A percentile compares a stretch with the other conserved stretches of the same genome.
These are phyloP conservation scores for Pandion haliaetus DNA, from an alignment of 2,113 vertebrate species.

Conservation along the genomic window DNA sequence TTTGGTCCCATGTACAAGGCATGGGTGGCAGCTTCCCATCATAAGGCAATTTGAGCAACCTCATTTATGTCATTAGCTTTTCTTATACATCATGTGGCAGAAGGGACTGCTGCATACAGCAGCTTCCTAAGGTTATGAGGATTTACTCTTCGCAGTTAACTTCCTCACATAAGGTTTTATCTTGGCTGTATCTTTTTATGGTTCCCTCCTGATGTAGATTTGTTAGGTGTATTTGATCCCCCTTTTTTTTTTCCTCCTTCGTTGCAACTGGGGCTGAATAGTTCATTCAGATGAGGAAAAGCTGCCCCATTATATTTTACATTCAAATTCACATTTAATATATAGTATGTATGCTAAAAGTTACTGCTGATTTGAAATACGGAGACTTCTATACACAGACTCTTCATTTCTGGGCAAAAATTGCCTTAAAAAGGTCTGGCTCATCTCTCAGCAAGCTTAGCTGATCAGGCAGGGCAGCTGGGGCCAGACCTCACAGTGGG, in stretches of 20 bases:
- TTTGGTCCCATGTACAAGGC: accelerated
- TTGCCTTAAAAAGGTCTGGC: neutral
- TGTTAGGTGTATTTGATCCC: neutral
- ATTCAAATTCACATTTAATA: neutral
- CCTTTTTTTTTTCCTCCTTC: neutral
- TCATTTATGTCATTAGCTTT: neutral
- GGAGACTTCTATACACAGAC: neutral
- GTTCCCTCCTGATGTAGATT: neutral
- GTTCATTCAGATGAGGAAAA: neutral
- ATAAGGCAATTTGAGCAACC: neutral
- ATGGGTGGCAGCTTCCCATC: neutral
- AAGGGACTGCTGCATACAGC: neutral
- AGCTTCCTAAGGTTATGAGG: neutral
- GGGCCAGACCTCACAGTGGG: accelerated
- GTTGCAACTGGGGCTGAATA: accelerated
- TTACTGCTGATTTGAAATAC: neutral
- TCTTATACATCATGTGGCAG: neutral
- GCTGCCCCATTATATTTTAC: neutral
- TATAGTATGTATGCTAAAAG: neutral
- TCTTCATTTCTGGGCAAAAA: neutral
- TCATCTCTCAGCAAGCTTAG: neutral
- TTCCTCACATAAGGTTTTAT: conserved; percentile 41
- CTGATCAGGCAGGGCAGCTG: neutral
- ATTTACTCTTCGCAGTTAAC: neutral
- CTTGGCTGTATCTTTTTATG: conserved; percentile 34